Conservation (phyloP, 2,888 invertebrate species). For the Drosophila sordidula region DNA sequence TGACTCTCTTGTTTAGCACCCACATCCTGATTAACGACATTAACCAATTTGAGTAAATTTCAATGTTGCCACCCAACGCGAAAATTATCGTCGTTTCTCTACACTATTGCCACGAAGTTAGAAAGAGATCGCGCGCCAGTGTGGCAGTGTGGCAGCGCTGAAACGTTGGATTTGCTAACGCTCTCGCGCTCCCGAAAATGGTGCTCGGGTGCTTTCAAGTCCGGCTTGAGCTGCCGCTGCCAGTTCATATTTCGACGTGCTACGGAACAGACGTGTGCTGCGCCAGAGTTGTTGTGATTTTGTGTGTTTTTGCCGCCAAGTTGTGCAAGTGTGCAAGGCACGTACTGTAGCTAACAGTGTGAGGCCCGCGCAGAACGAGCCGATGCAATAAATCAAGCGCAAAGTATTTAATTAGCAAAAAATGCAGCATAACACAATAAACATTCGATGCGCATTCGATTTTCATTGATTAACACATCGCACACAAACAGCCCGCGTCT, state of each 20-base stretch:
- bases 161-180: not conserved
- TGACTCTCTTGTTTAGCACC: too few relatives aligned
- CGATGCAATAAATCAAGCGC: conserved; percentile 48
- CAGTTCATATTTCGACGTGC: conserved; percentile 38
- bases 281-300: conserved; percentile 15
- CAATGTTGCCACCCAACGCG: not conserved
- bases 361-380: conserved; percentile 19
- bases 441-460: conserved; percentile 56
- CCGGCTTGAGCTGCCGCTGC: conserved; percentile 15
- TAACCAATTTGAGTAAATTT: not conserved
- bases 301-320: conserved; percentile 24
- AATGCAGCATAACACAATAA: conserved; percentile 51
- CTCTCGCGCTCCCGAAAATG: conserved; percentile 4
- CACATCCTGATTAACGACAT: too few relatives aligned
- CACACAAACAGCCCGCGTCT: conserved; percentile 14
- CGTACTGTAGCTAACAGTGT: conserved; percentile 36
- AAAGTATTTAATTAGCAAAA: conserved; percentile 45
- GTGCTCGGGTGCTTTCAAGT: conserved; percentile 11
- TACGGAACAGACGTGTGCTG: conserved; percentile 38
- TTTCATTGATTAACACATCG: conserved; percentile 72
- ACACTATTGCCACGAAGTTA: conserved; percentile 15
- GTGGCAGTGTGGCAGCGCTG: conserved; percentile 2
- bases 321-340: conserved; percentile 65
- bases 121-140: not conserved
- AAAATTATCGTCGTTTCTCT: not conserved